Evolutionary conservation across 2,797 vertebrate genomes (phyloP), one percentile per base, ranked within the genome.

Genomic region (Picus viridis): DNA sequence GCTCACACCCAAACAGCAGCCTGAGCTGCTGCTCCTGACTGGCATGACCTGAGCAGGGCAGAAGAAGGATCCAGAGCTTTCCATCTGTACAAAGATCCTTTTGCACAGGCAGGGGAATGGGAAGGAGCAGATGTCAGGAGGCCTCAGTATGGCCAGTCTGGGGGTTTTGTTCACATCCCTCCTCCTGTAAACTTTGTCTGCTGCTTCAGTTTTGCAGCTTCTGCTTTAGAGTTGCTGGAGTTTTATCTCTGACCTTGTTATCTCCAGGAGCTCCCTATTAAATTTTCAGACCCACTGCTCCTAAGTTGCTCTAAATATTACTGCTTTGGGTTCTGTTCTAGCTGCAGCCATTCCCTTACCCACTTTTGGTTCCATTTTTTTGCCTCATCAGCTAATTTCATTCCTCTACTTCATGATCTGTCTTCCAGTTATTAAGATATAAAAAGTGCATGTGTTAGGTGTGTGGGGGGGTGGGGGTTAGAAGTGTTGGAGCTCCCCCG

Each of bases 221-320:
- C 70, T 61, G 49, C 62, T 71, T 85, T 77, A 34, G 90, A 68
- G 56, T 85, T 92, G 16, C 30, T 77, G 62, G 76, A 45, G 85
- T 89, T 95, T 73, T 39, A 3, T 95, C 45, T 84, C 62, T 89
- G 77, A 34, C 62, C 47, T 92, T 77, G 80, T 92, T 95, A 71
- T 49, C 39, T 89, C 72, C 36, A 53, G n/a, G 41, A 81, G 71
- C 22, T 90, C 86, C 67, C 0, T 12, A 18, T 65, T 63, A 90
- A 90, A 56, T 51, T 62, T 81, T 51, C 85, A 92, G 83, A 79
- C 34, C 43, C 13, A 10, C 19, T 59, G 16, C 32, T 85, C 45
- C 13, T 36, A 34, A 59, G 20, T 69, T 43, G 64, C 84, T 89
- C 47, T 19, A 24, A 83, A 71, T 24, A 7, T 51, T 49, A 11